These are phyloP conservation scores for Theocolax elegans DNA, from an alignment of 1,140 invertebrate genomes.

Conservation along the genomic window DNA sequence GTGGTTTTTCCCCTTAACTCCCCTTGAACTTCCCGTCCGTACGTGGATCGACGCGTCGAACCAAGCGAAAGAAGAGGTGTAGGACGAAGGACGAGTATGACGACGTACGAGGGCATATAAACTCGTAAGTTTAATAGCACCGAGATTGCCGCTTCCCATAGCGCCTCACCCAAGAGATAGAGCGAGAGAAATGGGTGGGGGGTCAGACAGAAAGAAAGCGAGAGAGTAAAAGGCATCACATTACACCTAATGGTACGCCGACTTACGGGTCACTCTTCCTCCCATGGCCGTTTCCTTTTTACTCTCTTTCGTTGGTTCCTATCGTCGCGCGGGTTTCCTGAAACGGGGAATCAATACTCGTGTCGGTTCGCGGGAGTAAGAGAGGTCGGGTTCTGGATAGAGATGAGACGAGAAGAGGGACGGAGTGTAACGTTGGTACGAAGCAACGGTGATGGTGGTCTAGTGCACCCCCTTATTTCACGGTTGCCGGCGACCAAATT, in stretches of 20 bases:
- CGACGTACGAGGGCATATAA: slow-evolving; percentile 30
- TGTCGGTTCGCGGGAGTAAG: neutral
- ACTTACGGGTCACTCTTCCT: slow-evolving; percentile 40
- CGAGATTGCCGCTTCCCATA: slow-evolving; percentile 48
- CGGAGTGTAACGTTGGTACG: neutral
- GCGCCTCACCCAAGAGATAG: no score
- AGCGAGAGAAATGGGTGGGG: no score
- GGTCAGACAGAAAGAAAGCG: no score
- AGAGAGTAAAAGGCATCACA: slow-evolving; percentile 44
- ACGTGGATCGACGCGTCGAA: no score
- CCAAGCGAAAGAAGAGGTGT: no score
- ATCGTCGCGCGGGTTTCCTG: slow-evolving; percentile 5
- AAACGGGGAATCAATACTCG: slow-evolving; percentile 50
- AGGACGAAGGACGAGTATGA: neutral
- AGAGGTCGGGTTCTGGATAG: neutral
- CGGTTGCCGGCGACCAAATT: slow-evolving; percentile 50
- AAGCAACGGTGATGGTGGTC: slow-evolving; percentile 1
- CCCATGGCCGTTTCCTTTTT: neutral
- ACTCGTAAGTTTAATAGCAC: slow-evolving; percentile 47
- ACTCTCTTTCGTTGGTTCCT: neutral
- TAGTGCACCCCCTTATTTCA: slow-evolving; percentile 51
- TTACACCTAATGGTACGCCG: slow-evolving; percentile 46
- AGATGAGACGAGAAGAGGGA: slow-evolving; percentile 4
- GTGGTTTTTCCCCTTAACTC: no score
- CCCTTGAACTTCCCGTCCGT: neutral